Evolutionary conservation across 2,888 invertebrate genomes (phyloP), one percentile per base, ranked within the genome.

Genomic region (Plebejus melissa): DNA sequence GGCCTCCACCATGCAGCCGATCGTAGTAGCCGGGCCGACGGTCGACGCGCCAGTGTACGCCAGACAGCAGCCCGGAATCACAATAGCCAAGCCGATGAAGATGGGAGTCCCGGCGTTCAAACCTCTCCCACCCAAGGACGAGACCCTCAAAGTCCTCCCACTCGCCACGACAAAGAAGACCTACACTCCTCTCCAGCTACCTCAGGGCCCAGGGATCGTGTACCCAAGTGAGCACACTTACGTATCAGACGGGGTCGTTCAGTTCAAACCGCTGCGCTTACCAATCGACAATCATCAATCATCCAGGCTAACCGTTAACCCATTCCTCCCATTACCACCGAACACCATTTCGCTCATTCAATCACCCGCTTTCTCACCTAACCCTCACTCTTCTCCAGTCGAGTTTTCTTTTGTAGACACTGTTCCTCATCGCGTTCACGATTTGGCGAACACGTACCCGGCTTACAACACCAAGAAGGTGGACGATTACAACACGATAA

Each of bases 91-190:
- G 75, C 94, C 94, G 0, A 85, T 94, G 81, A 93, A 94, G 2
- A 89, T 95, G 88, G 95, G 95, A 9, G 95, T 97, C 9, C 97
- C 97, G 54, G 96, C 97, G 0, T 97, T 97, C 88, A 96, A 95
- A 83, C 97, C 97, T 0, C 94, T 97, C 79, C 97, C 97, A 69
- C 95, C 96, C 3, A 93, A 93, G 83, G 92, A 93, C 79, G 92
- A 93, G 38, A 95, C 95, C 7, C 93, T 95, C 76, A 89, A 93
- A 83, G 94, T 94, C 41, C 85, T 94, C 71, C 94, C 94, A 22
- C 87, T 94, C 76, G 81, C 89, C 71, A 80, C 82, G 77, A 87
- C 88, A 28, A 86, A 86, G 80, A 88, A 89, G 79, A 83, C 84
- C 74, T 89, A 88, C 85, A 82, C 88, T 54, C 88, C 90, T n/a